Percentiles rank a stretch among this genome's conserved stretches.
phyloP scores from a whole-genome alignment of 2,797 vertebrate genomes.

The Acanthurus leucopareius region DNA sequence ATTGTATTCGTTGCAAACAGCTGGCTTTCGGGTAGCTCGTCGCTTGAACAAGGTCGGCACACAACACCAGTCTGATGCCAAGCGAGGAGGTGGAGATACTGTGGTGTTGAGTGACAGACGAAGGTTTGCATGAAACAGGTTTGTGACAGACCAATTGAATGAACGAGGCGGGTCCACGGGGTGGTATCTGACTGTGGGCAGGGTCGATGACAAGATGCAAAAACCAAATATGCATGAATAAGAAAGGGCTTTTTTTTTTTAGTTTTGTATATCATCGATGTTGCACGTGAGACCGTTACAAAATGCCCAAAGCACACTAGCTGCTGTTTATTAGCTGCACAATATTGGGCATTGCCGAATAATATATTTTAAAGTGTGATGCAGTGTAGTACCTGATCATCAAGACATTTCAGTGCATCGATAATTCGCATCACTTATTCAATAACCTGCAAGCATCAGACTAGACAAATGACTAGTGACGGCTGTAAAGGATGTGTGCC shows the following conservation, averaged over 20 bases:
- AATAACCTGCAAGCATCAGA: constrained; percentile 31
- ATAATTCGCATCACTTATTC: constrained; percentile 7
- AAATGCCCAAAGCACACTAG: neutral
- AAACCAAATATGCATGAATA: neutral
- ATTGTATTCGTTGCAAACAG: constrained; percentile 57
- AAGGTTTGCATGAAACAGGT: constrained; percentile 52
- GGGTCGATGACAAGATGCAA: constrained; percentile 45
- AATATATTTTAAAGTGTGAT: neutral
- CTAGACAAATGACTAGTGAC: neutral
- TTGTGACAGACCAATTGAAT: constrained; percentile 69
- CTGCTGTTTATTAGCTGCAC: neutral
- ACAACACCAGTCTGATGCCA: constrained; percentile 58
- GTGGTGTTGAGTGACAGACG: constrained; percentile 73
- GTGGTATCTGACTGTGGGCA: constrained; percentile 35
- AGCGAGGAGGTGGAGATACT: constrained; percentile 58
- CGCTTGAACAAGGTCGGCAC: constrained; percentile 71
- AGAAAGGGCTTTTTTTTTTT: neutral
- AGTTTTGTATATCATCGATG: neutral
- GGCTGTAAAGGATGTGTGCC: neutral
- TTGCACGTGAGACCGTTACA: neutral
- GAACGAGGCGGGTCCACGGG: constrained; percentile 64
- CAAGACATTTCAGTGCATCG: neutral
- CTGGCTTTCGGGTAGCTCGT: constrained; percentile 59
- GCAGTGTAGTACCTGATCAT: neutral
- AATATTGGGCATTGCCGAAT: neutral